Evolutionary conservation across 30 jellyfish, hydroid and myxozoan genomes (phyloP), one percentile per base, ranked within the genome.

Genomic region (Aurelia aurita complex sp. Pacific): DNA sequence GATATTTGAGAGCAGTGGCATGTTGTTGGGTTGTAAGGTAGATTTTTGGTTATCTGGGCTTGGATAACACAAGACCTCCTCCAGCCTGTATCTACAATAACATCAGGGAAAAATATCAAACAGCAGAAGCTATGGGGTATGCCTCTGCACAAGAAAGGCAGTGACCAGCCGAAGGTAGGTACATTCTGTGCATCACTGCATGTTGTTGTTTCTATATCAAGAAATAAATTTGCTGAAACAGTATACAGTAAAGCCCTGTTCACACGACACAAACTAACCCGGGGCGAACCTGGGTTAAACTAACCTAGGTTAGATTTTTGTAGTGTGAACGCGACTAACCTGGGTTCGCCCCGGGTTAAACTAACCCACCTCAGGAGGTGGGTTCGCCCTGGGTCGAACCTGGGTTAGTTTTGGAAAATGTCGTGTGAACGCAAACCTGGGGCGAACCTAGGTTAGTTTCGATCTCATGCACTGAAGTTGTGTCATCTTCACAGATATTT

Each of bases 11-110:
- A 38, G 76, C 85, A 29, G 85, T 75, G 10, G 85, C 85, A 75
- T 75, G 53, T 59, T 16, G 85, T n/a, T 75, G 85, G 85, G 63
- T 57, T 52, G 85, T 75, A 33, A 52, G 85, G 74, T 75, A 76
- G 85, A 75, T 75, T 13, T 71, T 71, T 71, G 81, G 81, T n/a
- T 71, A 71, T 51, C 67, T 71, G 29, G 64, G 81, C 51, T 75
- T 76, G 85, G 85, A 75, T 32, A 75, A 57, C 35, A 59, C 74
- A 75, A 73, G 85, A 35, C 85, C 85, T 59, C 74, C 53, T 18
- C 85, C 85, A n/a, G 85, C 85, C 55, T 75, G 85, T 32, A 46
- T 75, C 29, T 75, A 75, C 63, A 75, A 40, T 6, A 2, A 75
- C 32, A 75, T 75, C 0, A 12, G 85, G 12, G 38, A 38, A n/a